A percentile compares a stretch with the other conserved stretches of the same genome.
phyloP scores from a whole-genome alignment of 1,140 invertebrate genomes.

The Neotoxoptera formosana region DNA sequence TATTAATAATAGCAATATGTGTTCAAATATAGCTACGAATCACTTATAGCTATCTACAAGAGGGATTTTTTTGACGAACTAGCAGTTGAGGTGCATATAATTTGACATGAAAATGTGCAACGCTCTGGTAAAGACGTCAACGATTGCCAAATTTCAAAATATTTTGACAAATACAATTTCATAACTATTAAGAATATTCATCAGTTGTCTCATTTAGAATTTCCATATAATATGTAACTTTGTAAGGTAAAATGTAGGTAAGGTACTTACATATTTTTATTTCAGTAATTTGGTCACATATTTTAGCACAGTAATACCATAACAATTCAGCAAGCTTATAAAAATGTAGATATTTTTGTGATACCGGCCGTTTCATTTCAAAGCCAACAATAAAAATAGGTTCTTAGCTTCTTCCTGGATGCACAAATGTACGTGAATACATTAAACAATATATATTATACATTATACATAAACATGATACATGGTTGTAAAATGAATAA shows the following conservation, averaged over 20 bases:
- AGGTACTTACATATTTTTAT: neutral
- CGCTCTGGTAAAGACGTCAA: neutral
- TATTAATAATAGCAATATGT: constrained; percentile 3
- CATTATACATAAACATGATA: neutral
- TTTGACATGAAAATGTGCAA: neutral
- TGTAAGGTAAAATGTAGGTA: neutral
- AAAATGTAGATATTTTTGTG: neutral
- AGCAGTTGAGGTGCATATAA: neutral
- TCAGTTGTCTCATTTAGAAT: neutral
- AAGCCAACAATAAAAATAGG: constrained; percentile 8
- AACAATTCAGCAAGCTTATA: neutral
- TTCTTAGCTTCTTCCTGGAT: neutral
- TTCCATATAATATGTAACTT: neutral
- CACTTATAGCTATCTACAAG: neutral
- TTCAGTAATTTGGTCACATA: too few relatives aligned
- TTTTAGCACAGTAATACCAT: neutral
- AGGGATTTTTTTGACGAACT: neutral
- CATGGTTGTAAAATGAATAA: neutral
- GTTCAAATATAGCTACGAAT: neutral
- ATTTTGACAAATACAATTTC: neutral
- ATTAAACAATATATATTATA: neutral
- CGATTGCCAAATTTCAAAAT: neutral
- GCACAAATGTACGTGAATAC: neutral
- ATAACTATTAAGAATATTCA: neutral
- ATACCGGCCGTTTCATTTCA: neutral